Evolutionary conservation across 2,113 vertebrate species (phyloP), one percentile per base, ranked within the genome.

Genomic region (Poecile atricapillus): DNA sequence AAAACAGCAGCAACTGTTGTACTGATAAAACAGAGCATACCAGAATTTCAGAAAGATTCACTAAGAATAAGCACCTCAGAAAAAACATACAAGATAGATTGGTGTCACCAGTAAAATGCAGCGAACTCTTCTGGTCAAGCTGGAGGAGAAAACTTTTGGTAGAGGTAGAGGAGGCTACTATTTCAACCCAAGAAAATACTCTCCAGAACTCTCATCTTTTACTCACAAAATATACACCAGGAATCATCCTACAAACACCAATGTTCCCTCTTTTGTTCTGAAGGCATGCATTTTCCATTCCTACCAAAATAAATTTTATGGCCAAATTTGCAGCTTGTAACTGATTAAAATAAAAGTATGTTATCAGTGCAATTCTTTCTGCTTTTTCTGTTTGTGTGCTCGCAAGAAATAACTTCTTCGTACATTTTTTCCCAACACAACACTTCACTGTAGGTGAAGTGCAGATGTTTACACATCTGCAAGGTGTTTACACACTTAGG

Each of bases 391-490:
- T 83, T 56, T 0, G 0, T 10, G 24, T 21, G 14, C n/a, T 58
- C 49, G 16, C 22, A 58, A 73, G 31, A 71, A 91, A 27, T 21
- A 25, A n/a, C 15, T n/a, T 73, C 8, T 37, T 60, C 31, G n/a
- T 13, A 23, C 8, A 4, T 52, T 71, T 46, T n/a, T 47, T 31
- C 21, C 65, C 35, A 55, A 28, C 27, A 31, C 27, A 67, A 49
- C 27, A 3, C 30, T 8, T 43, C 23, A 37, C 37, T 4, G 12
- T 0, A 69, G 53, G 33, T 11, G 3, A 87, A 49, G 13, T 0
- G 3, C 21, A 73, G 44, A 60, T 39, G 39, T 39, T 39, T 39
- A 39, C 39, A 39, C 39, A 39, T 35, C 28, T 13, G 44, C 15
- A 46, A 13, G 4, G 19, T 13, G 10, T 41, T 50, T 35, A 35